These are phyloP conservation scores for Pangasianodon hypophthalmus DNA, from an alignment of 2,113 vertebrate species.

Conservation along the genomic window DNA sequence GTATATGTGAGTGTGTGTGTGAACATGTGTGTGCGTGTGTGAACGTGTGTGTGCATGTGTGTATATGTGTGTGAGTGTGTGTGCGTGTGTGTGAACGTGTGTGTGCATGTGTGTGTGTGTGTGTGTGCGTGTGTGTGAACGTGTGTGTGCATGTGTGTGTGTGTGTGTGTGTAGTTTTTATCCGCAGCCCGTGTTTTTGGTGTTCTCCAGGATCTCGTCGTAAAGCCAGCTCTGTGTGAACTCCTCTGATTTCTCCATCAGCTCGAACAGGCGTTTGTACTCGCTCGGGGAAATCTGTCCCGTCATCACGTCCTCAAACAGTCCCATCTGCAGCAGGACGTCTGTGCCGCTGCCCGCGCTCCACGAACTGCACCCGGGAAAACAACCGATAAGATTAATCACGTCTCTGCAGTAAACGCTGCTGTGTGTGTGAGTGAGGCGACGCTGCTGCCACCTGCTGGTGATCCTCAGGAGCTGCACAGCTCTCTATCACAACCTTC, in stretches of 20 bases:
- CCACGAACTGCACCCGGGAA: constrained; percentile 76
- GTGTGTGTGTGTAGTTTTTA: constrained; percentile 37
- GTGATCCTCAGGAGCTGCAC: background rate
- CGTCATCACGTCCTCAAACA: constrained; percentile 67
- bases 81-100: background rate
- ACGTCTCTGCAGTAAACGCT: background rate
- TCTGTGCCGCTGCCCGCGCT: constrained; percentile 69
- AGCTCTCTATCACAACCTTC: background rate
- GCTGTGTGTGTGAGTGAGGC: background rate
- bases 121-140: background rate
- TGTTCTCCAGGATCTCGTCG: constrained; percentile 74
- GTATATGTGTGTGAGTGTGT: background rate
- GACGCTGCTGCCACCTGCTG: background rate
- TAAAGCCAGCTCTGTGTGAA: constrained; percentile 82
- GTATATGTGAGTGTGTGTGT: background rate
- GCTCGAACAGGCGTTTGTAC: constrained; percentile 82
- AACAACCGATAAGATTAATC: background rate
- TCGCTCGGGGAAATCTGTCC: constrained; percentile 78
- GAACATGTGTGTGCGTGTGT: background rate
- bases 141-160: background rate
- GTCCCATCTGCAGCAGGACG: constrained; percentile 71
- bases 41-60: background rate
- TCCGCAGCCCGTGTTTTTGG: constrained; percentile 56
- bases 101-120: background rate
- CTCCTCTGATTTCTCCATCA: constrained; percentile 78